These are phyloP conservation scores for Drosophila anceps DNA, from an alignment of 2,888 invertebrate species.

Conservation along the genomic window DNA sequence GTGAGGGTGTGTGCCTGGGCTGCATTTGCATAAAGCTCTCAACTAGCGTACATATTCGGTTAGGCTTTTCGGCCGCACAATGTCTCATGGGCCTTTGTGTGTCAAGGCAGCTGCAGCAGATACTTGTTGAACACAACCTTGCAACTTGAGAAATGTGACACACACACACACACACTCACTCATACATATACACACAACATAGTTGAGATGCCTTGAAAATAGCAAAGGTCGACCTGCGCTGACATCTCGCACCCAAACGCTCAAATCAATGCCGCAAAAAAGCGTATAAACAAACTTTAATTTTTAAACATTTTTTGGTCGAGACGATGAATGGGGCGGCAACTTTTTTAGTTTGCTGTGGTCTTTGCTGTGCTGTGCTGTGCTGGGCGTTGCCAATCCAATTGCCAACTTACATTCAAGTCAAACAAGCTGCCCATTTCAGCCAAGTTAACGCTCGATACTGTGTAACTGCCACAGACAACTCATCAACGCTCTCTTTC, in stretches of 20 bases:
- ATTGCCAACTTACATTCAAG: slow-evolving; percentile 75
- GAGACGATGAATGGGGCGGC: slow-evolving; percentile 60
- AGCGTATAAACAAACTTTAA: slow-evolving; percentile 51
- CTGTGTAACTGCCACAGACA: slow-evolving; percentile 60
- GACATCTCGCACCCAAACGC: slow-evolving; percentile 33
- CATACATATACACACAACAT: not conserved
- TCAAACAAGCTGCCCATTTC: slow-evolving; percentile 59
- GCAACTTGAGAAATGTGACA: slow-evolving; percentile 49
- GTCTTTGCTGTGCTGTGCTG: slow-evolving; percentile 35
- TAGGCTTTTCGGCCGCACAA: slow-evolving; percentile 72
- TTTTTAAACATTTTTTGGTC: slow-evolving; percentile 50
- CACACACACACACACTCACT: slow-evolving; percentile 8
- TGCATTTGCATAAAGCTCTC: slow-evolving; percentile 75
- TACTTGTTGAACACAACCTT: slow-evolving; percentile 75
- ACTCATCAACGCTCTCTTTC: slow-evolving; percentile 44
- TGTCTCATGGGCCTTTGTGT: slow-evolving; percentile 69
- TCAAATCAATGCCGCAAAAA: slow-evolving; percentile 56
- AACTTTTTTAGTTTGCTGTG: slow-evolving; percentile 34
- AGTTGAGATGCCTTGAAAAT: slow-evolving; percentile 59
- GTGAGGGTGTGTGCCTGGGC: slow-evolving; percentile 17
- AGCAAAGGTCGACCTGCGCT: slow-evolving; percentile 51
- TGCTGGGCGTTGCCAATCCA: slow-evolving; percentile 69
- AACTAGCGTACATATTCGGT: slow-evolving; percentile 72
- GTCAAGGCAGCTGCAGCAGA: slow-evolving; percentile 70
- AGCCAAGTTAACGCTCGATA: slow-evolving; percentile 61